Percentiles rank a stretch among this genome's conserved stretches.
Evolutionary conservation across 2,888 invertebrate genomes (phyloP).

Genomic region (Sipha maydis): DNA sequence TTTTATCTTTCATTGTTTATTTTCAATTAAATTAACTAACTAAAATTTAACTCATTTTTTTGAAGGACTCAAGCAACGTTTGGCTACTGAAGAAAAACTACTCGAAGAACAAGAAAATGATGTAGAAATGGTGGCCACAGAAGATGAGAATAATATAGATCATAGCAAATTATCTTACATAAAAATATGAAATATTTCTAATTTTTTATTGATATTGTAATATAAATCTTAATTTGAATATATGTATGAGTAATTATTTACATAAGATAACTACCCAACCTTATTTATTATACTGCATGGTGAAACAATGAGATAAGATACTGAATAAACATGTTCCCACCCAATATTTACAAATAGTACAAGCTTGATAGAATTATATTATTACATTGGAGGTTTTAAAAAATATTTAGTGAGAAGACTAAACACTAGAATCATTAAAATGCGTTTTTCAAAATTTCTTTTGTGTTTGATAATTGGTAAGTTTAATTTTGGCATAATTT

Average conservation of each 20-base stretch:
- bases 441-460: conserved; percentile 44
- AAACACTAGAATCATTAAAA: conserved; percentile 24
- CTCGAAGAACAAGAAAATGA: conserved; percentile 59
- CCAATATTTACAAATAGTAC: conserved; percentile 17
- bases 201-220: conserved; percentile 5
- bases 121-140: conserved; percentile 48
- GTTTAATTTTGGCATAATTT: conserved; percentile 36
- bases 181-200: conserved; percentile 50
- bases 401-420: background rate
- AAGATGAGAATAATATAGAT: conserved; percentile 57
- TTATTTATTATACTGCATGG: conserved; percentile 25
- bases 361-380: background rate
- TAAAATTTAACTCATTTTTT: background rate
- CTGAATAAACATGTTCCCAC: conserved; percentile 29
- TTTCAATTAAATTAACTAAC: too few species aligned
- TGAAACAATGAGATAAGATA: conserved; percentile 55
- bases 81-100: conserved; percentile 58
- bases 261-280: conserved; percentile 53
- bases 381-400: background rate
- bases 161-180: conserved; percentile 58
- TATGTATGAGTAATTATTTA: conserved; percentile 57
- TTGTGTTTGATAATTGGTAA: conserved; percentile 45
- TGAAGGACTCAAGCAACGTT: conserved; percentile 56
- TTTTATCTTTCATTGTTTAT: too few species aligned
- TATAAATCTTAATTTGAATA: conserved; percentile 4